Percentiles rank a stretch among this genome's conserved stretches.
These are phyloP conservation scores for Neogale vison DNA, from an alignment of 2,113 vertebrate genomes.

Conservation along the genomic window DNA sequence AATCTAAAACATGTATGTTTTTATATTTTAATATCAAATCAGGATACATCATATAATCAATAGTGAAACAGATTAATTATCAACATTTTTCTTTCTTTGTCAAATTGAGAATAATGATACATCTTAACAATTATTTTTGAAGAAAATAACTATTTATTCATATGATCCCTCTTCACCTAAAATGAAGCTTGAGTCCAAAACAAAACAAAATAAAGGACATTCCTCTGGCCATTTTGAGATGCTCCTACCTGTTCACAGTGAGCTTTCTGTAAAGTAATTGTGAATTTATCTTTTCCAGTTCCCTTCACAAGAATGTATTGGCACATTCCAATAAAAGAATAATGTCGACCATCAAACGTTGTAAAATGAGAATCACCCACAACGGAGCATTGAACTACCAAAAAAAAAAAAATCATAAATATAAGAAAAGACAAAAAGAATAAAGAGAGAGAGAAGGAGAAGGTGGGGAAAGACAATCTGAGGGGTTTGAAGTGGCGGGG, in stretches of 20 bases:
- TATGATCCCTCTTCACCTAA: not conserved
- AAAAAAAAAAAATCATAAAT: not conserved
- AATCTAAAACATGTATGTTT: not conserved
- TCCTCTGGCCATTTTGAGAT: not conserved
- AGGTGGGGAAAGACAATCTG: not conserved
- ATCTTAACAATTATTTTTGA: not conserved
- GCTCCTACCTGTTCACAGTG: constrained; percentile 92
- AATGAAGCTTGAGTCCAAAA: not conserved
- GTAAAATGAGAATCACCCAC: constrained; percentile 94
- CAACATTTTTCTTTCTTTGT: not conserved
- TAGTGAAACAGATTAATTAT: not conserved
- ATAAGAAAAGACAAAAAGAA: not conserved
- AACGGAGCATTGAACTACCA: constrained; percentile 93
- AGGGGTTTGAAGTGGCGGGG: too few relatives aligned
- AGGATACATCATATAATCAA: not conserved
- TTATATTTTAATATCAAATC: constrained; percentile 19
- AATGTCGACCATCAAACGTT: constrained; percentile 96
- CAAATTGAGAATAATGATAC: not conserved
- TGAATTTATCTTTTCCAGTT: constrained; percentile 92
- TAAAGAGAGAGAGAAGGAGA: not conserved
- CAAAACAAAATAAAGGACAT: not conserved
- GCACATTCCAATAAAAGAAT: constrained; percentile 94
- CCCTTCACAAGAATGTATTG: constrained; percentile 97
- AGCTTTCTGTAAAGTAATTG: constrained; percentile 93
- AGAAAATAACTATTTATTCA: constrained; percentile 20